Conservation (phyloP, 2,797 vertebrate species). For the Nyctibius grandis region DNA sequence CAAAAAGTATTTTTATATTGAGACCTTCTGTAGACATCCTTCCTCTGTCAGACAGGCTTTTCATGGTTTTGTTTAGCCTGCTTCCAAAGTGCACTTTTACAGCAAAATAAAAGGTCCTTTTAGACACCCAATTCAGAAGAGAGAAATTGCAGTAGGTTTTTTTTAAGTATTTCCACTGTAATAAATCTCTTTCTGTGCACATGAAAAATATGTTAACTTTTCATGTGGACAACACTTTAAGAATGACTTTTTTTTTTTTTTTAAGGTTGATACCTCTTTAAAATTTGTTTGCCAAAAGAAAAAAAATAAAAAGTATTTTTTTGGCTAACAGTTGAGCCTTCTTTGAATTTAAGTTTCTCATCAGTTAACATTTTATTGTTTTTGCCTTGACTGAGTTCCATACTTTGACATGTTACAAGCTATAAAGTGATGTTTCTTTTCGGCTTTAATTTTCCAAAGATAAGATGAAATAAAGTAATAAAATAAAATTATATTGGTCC, state of each 20-base stretch:
- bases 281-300: neutral
- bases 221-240: neutral
- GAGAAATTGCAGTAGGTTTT: neutral
- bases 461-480: neutral
- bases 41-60: neutral
- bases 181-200: neutral
- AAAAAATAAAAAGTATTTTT: neutral
- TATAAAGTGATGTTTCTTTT: neutral
- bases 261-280: neutral
- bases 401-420: neutral
- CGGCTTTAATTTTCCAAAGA: neutral
- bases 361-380: neutral
- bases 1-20: neutral
- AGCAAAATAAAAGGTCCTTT: neutral
- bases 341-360: neutral
- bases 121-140: neutral
- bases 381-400: neutral
- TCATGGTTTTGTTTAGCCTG: neutral
- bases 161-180: neutral
- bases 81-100: neutral
- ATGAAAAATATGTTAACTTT: neutral
- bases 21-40: neutral
- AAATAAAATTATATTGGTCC: neutral
- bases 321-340: neutral
- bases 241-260: neutral